Base-by-base conservation (phyloP, 2,113 vertebrate species). In the Callocephalon fimbriatum region DNA sequence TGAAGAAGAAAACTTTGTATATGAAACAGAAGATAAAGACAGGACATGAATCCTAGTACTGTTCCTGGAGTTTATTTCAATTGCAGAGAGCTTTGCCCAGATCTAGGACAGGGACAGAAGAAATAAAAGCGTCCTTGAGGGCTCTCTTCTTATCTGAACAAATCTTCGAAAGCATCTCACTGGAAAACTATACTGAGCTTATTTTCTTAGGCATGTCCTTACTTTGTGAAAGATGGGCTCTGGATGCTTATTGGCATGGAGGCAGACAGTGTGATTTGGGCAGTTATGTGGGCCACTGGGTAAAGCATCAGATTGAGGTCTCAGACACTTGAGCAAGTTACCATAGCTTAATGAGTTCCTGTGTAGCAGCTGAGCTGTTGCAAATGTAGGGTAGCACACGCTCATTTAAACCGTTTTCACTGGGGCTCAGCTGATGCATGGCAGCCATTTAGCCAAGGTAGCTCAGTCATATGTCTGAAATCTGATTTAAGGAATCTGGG, bases 321-420 rank as follows among this genome's bases (percentile, higher is more conserved):
- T 95, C 59, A 77, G 86, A 50, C 44, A 89, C 86, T 94, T 86
- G 76, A 95, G 91, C 95, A 95, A 95, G 95, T 95, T 96, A 91
- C 95, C 94, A 75, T 91, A 75, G 93, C 89, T 92, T 96, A 97
- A 97, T 97, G 95, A 94, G 73, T 54, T 93, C 47, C 73, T 63
- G 25, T 48, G 61, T 16, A 93, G 93, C 95, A 97, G 95, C 93
- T 96, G 96, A 96, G 95, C 91, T 94, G 65, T 91, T 78, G 86
- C 51, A 91, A 94, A 96, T 86, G 51, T 72, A 97, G 91, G 91
- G 83, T 96, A 89, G 93, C 89, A 75, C 72, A n/a, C 3, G 32
- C 56, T 81, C 86, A 87, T 95, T 94, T 71, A 84, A 84, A 94
- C 89, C 67, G 4, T 89, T 86, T 95, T 89, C 70, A 66, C 54